Base-by-base conservation (phyloP, 2,113 vertebrate genomes). In the Eublepharis macularius region DNA sequence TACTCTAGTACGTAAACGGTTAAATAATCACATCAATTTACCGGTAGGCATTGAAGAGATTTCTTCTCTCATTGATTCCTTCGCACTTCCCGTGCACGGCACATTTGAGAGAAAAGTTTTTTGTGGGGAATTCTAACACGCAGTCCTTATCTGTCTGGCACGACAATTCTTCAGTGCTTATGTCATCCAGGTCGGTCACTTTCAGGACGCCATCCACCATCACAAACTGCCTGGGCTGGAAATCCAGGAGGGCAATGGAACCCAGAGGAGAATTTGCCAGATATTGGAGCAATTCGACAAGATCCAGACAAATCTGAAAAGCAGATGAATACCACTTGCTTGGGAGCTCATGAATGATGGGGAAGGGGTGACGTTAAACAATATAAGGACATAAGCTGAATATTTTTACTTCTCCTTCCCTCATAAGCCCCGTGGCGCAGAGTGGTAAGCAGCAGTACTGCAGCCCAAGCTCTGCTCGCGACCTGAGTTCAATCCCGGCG, bases 41-140 rank as follows among this genome's bases (percentile, higher is more conserved):
- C 98, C 98, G 97, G 93, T 98, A 98, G 0, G 98, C 98, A 68
- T 98, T 98, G 95, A 98, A 98, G 86, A 98, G 96, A 92, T 98
- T 98, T 93, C 95, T 97, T 95, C 97, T 98, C 89, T 98, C 97
- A 14, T 98, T 98, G 86, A 98, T 93, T 24, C 97, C 96, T 83
- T 96, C 92, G 0, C 98, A 98, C 45, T 95, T 93, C 36, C 96
- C 96, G 29, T 0, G 75, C 0, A 47, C 1, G 0, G 96, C 95
- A 88, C 98, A 98, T 4, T 91, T 93, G 83, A 97, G 83, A 63
- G 92, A 95, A 76, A 98, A 98, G 85, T 96, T 98, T 88, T 95
- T 96, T 54, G 96, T 94, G 1, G 98, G 98, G 74, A 98, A 98
- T 86, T 96, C 91, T 0, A 98, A 96, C 26, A 88, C 89, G 88